Evolutionary conservation across 2,797 vertebrate species (phyloP), one percentile per base, ranked within the genome.

Genomic region (Xyrichtys novacula): DNA sequence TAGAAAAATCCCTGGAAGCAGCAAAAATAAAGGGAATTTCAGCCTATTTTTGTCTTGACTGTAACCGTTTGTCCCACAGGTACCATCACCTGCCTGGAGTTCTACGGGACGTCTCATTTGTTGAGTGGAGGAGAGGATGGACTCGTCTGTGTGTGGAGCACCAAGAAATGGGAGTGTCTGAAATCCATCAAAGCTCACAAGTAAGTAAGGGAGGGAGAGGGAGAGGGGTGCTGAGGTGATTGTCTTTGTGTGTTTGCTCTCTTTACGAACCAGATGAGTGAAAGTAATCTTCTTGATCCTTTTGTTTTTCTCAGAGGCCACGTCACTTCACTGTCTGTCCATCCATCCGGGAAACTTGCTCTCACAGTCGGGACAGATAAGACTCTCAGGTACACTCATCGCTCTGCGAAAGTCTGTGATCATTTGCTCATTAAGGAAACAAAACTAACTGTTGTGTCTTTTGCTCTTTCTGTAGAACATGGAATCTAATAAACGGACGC

Each of bases 331-430:
- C 88, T 99, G 77, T 98, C 97, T 9, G 93, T 99, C 76, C 98
- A 99, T 82, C 98, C 97, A 0, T 98, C 98, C 43, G 98, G 98
- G 80, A 99, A 98, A 88, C 92, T 99, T 65, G 97, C 95, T 0
- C 92, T 99, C 31, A 96, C 98, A 28, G 97, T 99, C 0, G 98
- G 98, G 63, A 97, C 97, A n/a, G 98, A 99, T 88, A 98, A 96
- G 82, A 98, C 96, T 16, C 89, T 99, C 74, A 94, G 97, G 98
- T 97, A 80, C 88, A 87, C 1, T 1, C 15, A 23, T 42, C 19
- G 10, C 16, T 55, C 20, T 53, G 11, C 31, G 11, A 43, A 19
- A 15, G 6, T 29, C 8, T 2, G 1, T 22, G 1, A 32, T 17
- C 1, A 28, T 52, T 46, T 0, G 5, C 32, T 40, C 7, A 34